Base-by-base conservation (phyloP, 2,888 invertebrate genomes). In the Arrhopalites spinosus region DNA sequence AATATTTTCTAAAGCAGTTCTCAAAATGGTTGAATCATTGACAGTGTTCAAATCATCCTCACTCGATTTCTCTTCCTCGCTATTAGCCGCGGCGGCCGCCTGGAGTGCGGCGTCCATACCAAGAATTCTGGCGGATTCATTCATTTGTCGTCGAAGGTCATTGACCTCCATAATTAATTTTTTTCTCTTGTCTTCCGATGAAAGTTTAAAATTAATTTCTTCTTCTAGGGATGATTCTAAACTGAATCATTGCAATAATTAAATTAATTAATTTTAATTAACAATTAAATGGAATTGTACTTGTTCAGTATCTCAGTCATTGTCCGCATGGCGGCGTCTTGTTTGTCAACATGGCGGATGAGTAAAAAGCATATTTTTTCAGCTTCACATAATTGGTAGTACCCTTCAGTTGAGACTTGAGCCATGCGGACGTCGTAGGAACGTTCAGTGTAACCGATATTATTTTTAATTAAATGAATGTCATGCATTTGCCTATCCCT, bases 361-460 rank as follows among this genome's bases (percentile, higher is more conserved):
- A 80, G 74, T 20, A 78, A 69, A 27, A 77, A 70, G 30, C 73
- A 76, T 17, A 59, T 47, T 73, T 73, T 63, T 30, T 75, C 72
- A 45, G 76, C 17, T 86, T 87, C 75, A 53, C 45, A 66, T 15
- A 87, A 78, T 78, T 88, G 87, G 71, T 87, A 87, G 68, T 87
- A 86, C 7, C 81, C 78, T 47, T 67, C 73, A 0, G 73, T 70
- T 2, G 68, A 70, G n/a, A 78, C 64, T 17, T 70, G 73, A 70
- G 72, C 27, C 74, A 77, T 47, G 20, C 69, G 45, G 8, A 43
- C 61, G 36, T 75, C 75, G 30, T 73, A 69, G 64, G n/a, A 78
- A 27, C 64, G 56, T 77, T 79, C 78, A 13, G 74, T 67, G 13
- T 72, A 59, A 15, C 72, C 69, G 20, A 79, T 61, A 56, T 77